Evolutionary conservation across 2,113 vertebrate species (phyloP).

Genomic region (Verasper variegatus): DNA sequence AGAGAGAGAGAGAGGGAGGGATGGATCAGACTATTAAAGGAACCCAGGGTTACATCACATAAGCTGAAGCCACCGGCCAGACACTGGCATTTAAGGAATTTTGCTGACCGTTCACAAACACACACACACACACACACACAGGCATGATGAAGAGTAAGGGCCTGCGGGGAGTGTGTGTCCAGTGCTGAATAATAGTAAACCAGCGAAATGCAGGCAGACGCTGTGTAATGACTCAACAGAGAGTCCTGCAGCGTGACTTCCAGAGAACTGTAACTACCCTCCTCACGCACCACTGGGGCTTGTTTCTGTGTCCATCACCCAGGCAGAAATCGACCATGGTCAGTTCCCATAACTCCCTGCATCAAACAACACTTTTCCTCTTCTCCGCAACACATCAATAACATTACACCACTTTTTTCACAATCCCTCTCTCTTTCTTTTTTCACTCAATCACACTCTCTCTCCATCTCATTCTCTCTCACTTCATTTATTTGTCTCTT

Average conservation of each 20-base stretch:
- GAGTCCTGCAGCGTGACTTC: constrained; percentile 38
- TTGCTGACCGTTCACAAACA: neutral
- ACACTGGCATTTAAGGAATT: constrained; percentile 6
- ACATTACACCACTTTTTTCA: constrained; percentile 18
- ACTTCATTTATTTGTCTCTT: neutral
- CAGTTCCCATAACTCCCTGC: constrained; percentile 34
- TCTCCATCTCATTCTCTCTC: constrained; percentile 16
- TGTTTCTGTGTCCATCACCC: constrained; percentile 56
- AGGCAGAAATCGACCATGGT: constrained; percentile 36
- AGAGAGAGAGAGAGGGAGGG: neutral
- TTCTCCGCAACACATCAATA: constrained; percentile 54
- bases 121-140: neutral
- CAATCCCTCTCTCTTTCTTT: constrained; percentile 11
- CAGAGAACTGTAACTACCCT: constrained; percentile 39
- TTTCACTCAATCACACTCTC: constrained; percentile 21
- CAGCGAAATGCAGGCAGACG: neutral
- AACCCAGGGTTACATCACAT: neutral
- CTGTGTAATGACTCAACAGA: constrained; percentile 4
- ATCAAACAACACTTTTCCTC: constrained; percentile 44
- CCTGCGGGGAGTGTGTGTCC: constrained; percentile 7
- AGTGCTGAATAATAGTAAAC: constrained; percentile 26
- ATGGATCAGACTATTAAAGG: neutral
- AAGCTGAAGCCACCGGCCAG: neutral
- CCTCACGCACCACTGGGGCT: constrained; percentile 25
- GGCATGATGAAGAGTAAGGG: constrained; percentile 19